Base-by-base conservation (phyloP, 2,113 vertebrate genomes). In the Leucopternis melanops region DNA sequence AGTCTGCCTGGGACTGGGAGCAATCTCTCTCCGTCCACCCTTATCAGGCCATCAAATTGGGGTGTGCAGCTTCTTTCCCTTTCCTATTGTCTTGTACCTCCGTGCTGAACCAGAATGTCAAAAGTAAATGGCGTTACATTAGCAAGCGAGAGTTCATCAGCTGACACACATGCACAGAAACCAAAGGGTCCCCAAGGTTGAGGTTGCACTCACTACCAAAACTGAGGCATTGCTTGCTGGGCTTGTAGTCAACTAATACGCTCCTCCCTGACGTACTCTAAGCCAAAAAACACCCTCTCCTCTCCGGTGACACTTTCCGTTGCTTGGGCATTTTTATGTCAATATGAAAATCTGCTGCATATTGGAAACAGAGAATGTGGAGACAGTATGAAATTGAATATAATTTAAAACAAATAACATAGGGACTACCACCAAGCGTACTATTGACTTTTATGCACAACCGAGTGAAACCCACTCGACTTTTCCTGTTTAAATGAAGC, bases 301-400 rank as follows among this genome's bases (percentile, higher is more conserved):
- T 42, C 23, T 62, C 52, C 44, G 23, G 13, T n/a, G n/a, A n/a
- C n/a, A n/a, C n/a, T n/a, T n/a, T n/a, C n/a, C n/a, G n/a, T n/a
- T n/a, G n/a, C n/a, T n/a, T n/a, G n/a, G n/a, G n/a, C n/a, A n/a
- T n/a, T n/a, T n/a, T n/a, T n/a, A n/a, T 94, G 82, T 88, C 90
- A 77, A 31, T 70, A 54, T 13, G 59, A 90, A 94, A 94, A 86
- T 94, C 79, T 92, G 71, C 54, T 93, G 74, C 62, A 50, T 86
- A 66, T 34, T 92, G 42, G 84, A 94, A 95, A 88, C 45, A 83
- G 88, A 69, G 66, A 36, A 66, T 21, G 26, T 40, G 26, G 67
- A 90, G n/a, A 58, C 22, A 88, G 40, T 50, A 77, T 59, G 45
- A 83, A 93, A 88, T 12, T 12, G 13, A 77, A 38, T 38, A 36